Conservation (phyloP, 2,113 vertebrate species). For the Microtus ochrogaster region DNA sequence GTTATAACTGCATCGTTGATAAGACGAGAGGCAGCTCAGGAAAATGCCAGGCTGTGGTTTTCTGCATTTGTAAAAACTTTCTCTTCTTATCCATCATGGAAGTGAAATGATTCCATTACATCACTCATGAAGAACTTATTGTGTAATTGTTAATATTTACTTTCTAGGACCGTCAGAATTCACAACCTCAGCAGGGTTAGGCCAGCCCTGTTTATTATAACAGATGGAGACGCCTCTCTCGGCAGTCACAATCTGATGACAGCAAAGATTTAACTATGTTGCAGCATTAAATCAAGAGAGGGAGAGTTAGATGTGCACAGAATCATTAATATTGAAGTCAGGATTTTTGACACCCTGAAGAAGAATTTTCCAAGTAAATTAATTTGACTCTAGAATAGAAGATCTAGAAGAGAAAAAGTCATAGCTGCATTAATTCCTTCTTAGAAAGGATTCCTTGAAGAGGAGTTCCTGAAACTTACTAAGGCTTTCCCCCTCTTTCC, state of each 20-base stretch:
- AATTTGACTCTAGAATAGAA: conserved; percentile 15
- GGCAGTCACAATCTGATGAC: conserved; percentile 2
- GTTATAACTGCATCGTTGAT: background rate
- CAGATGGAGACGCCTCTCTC: conserved; percentile 1
- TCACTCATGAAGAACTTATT: background rate
- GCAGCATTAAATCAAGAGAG: conserved; percentile 7
- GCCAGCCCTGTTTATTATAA: background rate
- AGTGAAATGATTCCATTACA: background rate
- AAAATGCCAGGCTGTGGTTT: background rate
- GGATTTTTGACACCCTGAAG: conserved; percentile 14
- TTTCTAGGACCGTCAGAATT: conserved; percentile 45
- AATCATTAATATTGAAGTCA: conserved; percentile 51
- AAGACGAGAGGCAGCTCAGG: background rate
- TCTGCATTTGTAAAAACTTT: background rate
- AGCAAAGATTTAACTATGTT: conserved; percentile 52
- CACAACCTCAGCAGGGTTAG: background rate
- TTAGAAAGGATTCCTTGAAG: background rate
- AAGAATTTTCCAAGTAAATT: conserved; percentile 58
- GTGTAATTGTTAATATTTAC: conserved; percentile 49
- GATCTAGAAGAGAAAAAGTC: background rate
- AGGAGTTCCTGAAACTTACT: background rate
- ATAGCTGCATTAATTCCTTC: conserved; percentile 1
- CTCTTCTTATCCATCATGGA: background rate
- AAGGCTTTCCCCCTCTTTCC: background rate
- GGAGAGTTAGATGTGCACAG: background rate